Conservation (phyloP, 2,113 vertebrate genomes). For the Colius striatus region DNA sequence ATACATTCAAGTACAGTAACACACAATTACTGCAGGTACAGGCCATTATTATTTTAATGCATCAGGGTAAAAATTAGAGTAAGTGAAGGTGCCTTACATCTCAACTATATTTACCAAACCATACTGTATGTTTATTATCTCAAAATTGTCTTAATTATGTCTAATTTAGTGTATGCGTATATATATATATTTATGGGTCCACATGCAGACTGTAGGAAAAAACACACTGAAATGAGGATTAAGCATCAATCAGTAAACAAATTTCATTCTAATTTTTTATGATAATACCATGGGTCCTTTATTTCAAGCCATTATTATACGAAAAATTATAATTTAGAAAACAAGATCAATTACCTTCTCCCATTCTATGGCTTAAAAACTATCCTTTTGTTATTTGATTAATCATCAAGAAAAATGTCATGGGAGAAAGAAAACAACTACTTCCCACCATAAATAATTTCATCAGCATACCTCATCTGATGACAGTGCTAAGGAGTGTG, state of each 20-base stretch:
- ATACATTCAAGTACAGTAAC: background rate
- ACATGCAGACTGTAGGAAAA: background rate
- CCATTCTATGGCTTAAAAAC: background rate
- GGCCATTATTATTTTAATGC: background rate
- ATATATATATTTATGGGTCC: background rate
- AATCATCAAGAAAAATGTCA: background rate
- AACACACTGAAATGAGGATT: background rate
- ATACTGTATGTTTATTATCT: background rate
- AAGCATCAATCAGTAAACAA: background rate
- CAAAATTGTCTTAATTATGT: background rate
- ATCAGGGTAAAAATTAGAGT: background rate
- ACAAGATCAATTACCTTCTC: background rate
- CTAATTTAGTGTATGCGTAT: background rate
- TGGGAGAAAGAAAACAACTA: background rate
- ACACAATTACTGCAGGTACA: background rate
- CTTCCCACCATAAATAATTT: background rate
- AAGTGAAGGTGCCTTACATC: background rate
- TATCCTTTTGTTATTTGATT: background rate
- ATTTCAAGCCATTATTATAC: background rate
- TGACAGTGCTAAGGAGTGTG: conserved; percentile 81
- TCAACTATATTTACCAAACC: background rate
- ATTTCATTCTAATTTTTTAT: background rate
- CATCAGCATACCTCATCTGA: conserved; percentile 90
- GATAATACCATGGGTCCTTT: background rate
- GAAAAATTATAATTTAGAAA: background rate